Evolutionary conservation across 2,113 vertebrate species (phyloP).

Genomic region (Gasterosteus nipponicus): DNA sequence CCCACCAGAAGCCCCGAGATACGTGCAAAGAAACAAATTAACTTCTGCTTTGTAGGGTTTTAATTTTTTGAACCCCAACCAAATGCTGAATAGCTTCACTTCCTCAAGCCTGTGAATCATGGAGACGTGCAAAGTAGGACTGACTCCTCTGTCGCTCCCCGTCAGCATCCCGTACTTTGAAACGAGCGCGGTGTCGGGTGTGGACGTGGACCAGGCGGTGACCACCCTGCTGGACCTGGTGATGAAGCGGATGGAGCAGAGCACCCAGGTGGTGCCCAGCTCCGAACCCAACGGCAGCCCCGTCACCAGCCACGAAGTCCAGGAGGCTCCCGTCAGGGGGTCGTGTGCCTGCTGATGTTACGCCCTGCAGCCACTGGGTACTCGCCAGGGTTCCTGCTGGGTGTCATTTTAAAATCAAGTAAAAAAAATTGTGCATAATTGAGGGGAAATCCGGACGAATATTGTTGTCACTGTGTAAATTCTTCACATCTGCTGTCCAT

Average conservation of each 20-base stretch:
- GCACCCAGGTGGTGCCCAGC: constrained; percentile 79
- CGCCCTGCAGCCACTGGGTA: neutral
- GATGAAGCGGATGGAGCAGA: constrained; percentile 96
- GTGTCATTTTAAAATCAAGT: neutral
- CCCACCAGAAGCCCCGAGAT: neutral
- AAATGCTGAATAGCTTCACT: neutral
- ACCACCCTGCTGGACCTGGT: constrained; percentile 90
- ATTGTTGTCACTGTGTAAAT: constrained; percentile 10
- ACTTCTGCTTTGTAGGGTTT: no score
- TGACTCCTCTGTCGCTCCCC: neutral
- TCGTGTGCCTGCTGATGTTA: constrained; percentile 67
- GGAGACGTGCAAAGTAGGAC: neutral
- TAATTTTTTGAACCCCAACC: no score
- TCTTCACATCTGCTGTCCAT: neutral
- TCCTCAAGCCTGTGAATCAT: neutral
- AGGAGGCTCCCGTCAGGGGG: constrained; percentile 46
- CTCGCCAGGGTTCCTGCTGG: neutral
- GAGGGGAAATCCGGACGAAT: neutral
- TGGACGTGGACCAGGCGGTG: constrained; percentile 88
- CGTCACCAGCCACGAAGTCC: constrained; percentile 59
- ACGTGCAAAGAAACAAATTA: no score
- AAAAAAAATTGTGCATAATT: neutral
- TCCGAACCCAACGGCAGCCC: constrained; percentile 81
- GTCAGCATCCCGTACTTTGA: constrained; percentile 93
- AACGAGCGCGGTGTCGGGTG: constrained; percentile 90